phyloP scores from a whole-genome alignment of 2,113 vertebrate species.

The Meleagris gallopavo region DNA sequence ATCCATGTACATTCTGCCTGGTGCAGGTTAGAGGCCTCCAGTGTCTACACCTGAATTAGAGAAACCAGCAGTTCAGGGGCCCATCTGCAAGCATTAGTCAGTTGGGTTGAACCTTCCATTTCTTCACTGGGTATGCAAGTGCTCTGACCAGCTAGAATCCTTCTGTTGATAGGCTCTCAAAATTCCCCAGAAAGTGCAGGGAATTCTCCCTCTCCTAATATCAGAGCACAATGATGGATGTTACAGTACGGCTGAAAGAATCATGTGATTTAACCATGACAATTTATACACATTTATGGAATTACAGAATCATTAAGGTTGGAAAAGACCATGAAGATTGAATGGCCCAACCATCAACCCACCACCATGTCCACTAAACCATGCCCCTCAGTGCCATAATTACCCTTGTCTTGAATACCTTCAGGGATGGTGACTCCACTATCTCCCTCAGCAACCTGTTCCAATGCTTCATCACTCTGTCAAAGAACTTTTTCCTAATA shows the following conservation, averaged over 20 bases:
- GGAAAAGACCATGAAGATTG: no score
- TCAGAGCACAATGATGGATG: not conserved
- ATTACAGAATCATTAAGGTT: no score
- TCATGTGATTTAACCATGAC: not conserved
- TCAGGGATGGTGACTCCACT: no score
- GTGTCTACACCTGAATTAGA: not conserved
- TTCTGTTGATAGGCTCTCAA: not conserved
- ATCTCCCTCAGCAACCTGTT: no score
- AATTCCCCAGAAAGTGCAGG: not conserved
- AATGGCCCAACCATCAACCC: no score
- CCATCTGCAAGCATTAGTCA: not conserved
- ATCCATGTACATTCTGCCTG: not conserved
- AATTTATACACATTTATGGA: no score
- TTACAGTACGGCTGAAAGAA: not conserved
- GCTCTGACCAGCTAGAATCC: not conserved
- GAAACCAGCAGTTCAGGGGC: not conserved
- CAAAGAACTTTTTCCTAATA: no score
- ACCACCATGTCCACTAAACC: no score
- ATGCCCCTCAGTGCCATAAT: no score
- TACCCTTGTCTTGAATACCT: no score
- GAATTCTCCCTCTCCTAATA: not conserved
- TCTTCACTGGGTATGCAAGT: not conserved
- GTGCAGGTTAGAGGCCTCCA: not conserved
- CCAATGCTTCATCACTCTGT: no score
- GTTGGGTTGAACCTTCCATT: not conserved